Conservation (phyloP, 2,113 vertebrate species). For the Mus spicilegus region DNA sequence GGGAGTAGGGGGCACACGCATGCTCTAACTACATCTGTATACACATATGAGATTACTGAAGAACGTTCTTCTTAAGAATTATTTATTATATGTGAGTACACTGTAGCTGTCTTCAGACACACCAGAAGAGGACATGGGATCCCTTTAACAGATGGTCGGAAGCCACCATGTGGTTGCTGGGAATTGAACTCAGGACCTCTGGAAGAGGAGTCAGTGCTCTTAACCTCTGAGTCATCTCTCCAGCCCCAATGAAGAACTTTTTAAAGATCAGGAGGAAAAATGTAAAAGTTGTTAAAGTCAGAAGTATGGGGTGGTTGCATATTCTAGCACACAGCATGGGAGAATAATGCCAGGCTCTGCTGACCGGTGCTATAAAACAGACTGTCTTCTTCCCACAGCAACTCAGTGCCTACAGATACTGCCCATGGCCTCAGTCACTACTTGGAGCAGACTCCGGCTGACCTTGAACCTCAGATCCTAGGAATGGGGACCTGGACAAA, state of each 20-base stretch:
- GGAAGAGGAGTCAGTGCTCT: too few species aligned
- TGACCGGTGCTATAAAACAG: not conserved
- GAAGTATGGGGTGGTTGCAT: not conserved
- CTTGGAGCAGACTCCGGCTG: fast-evolving
- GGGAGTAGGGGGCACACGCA: not conserved
- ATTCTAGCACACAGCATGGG: not conserved
- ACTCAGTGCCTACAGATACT: not conserved
- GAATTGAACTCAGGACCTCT: too few species aligned
- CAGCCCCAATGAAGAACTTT: too few species aligned
- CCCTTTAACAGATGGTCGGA: too few species aligned
- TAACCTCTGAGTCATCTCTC: too few species aligned
- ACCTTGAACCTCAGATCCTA: not conserved
- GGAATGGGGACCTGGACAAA: not conserved
- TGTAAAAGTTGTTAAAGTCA: not conserved
- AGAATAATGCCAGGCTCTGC: too few species aligned
- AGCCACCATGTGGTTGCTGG: too few species aligned
- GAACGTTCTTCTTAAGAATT: not conserved
- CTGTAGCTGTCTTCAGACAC: too few species aligned
- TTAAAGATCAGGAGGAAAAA: not conserved
- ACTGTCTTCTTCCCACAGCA: not conserved
- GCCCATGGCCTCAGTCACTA: too few species aligned
- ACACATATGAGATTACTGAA: not conserved
- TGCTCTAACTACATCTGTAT: not conserved
- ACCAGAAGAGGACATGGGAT: too few species aligned
- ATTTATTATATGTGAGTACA: too few species aligned